Conservation (phyloP, 2,113 vertebrate species). For the Arothron firmamentum region DNA sequence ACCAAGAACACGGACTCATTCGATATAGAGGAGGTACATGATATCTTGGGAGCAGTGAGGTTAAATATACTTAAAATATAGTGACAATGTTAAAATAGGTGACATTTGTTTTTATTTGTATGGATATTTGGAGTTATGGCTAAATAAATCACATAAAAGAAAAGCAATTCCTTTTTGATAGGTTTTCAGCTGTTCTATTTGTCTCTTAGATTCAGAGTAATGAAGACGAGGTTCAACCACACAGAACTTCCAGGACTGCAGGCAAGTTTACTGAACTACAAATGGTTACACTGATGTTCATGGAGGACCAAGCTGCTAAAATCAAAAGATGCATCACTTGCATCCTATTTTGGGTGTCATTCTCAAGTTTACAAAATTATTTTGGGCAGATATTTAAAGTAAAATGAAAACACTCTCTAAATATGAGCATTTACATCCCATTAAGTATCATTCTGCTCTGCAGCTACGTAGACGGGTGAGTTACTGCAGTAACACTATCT, state of each 20-base stretch:
- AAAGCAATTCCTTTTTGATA: background rate
- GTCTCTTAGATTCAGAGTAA: slow-evolving; percentile 85
- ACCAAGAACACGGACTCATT: slow-evolving; percentile 87
- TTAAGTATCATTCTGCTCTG: slow-evolving; percentile 5
- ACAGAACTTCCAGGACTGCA: slow-evolving; percentile 45
- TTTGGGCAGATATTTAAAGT: background rate
- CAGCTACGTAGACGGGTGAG: slow-evolving; percentile 12
- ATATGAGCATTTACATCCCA: background rate
- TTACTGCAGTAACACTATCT: slow-evolving; percentile 5
- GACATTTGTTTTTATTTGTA: no score
- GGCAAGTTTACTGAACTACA: slow-evolving; percentile 52
- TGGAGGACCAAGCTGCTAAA: no score
- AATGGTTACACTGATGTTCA: background rate
- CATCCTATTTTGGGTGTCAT: no score
- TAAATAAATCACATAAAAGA: background rate
- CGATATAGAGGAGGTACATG: slow-evolving; percentile 92
- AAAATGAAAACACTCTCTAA: background rate
- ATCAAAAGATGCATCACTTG: no score
- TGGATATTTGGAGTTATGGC: background rate
- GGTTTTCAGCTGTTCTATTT: background rate
- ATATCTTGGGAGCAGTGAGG: no score
- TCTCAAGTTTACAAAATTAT: background rate
- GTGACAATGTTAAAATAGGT: no score
- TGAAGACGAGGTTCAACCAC: slow-evolving; percentile 82
- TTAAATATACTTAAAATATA: no score